Conservation (phyloP, 1,140 invertebrate species). For the Rhagoletis zephyria region DNA sequence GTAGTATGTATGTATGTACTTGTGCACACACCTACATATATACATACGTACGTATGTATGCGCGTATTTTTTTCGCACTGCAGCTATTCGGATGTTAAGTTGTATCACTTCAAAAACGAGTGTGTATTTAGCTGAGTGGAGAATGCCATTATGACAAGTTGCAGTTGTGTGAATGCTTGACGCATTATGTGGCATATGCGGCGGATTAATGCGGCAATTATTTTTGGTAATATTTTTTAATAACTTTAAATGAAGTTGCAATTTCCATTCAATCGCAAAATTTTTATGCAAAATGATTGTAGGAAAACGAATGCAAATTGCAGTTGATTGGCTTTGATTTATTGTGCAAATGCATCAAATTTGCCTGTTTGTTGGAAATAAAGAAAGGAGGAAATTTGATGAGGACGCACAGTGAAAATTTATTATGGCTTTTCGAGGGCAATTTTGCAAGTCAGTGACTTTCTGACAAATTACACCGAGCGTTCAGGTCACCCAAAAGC, state of each 20-base stretch:
- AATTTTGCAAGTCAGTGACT: no score
- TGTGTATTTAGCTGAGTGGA: not conserved
- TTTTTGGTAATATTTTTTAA: not conserved
- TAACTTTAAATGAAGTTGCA: not conserved
- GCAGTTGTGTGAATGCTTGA: not conserved
- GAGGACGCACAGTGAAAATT: no score
- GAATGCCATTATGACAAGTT: slow-evolving; percentile 21
- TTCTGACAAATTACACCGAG: no score
- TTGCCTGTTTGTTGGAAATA: no score
- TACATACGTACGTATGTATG: not conserved
- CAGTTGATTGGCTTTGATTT: no score
- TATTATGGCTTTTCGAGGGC: no score
- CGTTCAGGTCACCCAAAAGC: no score
- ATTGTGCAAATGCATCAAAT: no score
- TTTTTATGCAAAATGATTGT: no score
- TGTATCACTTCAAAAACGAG: not conserved
- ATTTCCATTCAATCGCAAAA: not conserved
- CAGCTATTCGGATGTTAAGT: not conserved
- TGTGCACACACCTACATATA: not conserved
- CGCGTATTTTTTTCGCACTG: not conserved
- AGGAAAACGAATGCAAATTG: no score
- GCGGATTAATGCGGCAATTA: not conserved
- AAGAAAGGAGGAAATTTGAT: no score
- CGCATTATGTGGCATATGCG: not conserved
- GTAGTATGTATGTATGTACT: no score